Evolutionary conservation across 2,113 vertebrate species (phyloP), one percentile per base, ranked within the genome.

Genomic region (Sylvia atricapilla): DNA sequence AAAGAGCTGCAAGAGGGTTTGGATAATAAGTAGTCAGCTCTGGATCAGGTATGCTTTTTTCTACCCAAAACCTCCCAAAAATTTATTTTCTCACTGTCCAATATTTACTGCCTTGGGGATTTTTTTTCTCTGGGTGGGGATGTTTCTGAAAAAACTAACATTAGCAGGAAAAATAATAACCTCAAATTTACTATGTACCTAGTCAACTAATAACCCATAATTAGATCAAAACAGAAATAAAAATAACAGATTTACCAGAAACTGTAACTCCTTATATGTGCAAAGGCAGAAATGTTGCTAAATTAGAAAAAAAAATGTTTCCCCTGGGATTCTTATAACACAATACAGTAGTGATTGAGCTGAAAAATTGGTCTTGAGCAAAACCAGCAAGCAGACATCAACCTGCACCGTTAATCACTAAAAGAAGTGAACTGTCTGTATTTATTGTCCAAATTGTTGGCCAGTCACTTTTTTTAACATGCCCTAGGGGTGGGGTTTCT

Each of bases 401-500:
- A 41, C 56, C n/a, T 85, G 7, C 47, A 56, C 25, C 25, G 68
- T 33, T 73, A 60, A 53, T 37, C 37, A 76, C 13, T 58, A 28
- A 67, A 89, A 84, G 17, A 55, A 55, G 8, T n/a, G 49, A 64
- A 60, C 9, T 80, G 83, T 64, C 27, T 75, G 9, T 50, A 59
- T 63, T 92, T 93, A 44, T 58, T 80, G 5, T 37, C 10, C 25
- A 49, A 60, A 68, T 5, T 82, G 19, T 64, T 72, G 16, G 18
- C 24, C 16, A 80, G 13, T n/a, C 10, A 22, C 43, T 55, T 66
- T 82, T 55, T 47, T 75, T 39, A 63, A 31, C 8, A 20, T 27
- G 11, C 9, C 18, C 5, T 62, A 58, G 24, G 11, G 9, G 2
- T 43, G 9, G 1, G 1, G 0, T 4, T 5, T 28, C 46, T 53